These are phyloP conservation scores for Neosalanx taihuensis DNA, from an alignment of 2,797 vertebrate species.

Conservation along the genomic window DNA sequence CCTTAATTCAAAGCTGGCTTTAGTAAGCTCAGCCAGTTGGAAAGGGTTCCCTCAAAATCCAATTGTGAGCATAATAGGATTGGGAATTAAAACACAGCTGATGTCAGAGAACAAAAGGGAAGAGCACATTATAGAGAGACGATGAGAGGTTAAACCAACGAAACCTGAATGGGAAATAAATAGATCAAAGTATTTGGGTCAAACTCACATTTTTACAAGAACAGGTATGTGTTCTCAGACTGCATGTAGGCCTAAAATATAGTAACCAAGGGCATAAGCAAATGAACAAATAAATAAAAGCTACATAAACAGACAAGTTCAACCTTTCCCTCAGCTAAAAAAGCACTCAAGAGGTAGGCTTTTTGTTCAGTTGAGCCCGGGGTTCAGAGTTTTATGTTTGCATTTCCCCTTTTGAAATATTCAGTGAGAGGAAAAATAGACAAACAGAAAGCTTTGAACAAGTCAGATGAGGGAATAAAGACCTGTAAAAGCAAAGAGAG, in stretches of 20 bases:
- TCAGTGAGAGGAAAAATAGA: conserved; percentile 45
- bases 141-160: conserved; percentile 23
- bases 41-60: conserved; percentile 73
- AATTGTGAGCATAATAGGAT: conserved; percentile 76
- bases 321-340: conserved; percentile 62
- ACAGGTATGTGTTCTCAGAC: conserved; percentile 21
- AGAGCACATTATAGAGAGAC: conserved; percentile 22
- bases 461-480: conserved; percentile 13
- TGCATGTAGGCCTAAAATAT: not conserved
- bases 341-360: conserved; percentile 57
- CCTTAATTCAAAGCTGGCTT: conserved; percentile 77
- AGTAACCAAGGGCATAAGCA: conserved; percentile 35
- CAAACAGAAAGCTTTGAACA: conserved; percentile 12
- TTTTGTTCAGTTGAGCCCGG: conserved; percentile 58
- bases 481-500: conserved; percentile 36
- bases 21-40: conserved; percentile 72
- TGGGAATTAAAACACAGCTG: conserved; percentile 61
- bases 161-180: conserved; percentile 8
- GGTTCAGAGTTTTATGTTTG: conserved; percentile 45
- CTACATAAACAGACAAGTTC: conserved; percentile 36
- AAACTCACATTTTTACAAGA: conserved; percentile 28
- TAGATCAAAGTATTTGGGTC: not conserved
- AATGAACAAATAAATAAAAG: conserved; percentile 37
- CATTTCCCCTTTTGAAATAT: conserved; percentile 58
- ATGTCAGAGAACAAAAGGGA: conserved; percentile 40